Evolutionary conservation across 2,113 vertebrate genomes (phyloP), one percentile per base, ranked within the genome.

Genomic region (Indicator indicator): DNA sequence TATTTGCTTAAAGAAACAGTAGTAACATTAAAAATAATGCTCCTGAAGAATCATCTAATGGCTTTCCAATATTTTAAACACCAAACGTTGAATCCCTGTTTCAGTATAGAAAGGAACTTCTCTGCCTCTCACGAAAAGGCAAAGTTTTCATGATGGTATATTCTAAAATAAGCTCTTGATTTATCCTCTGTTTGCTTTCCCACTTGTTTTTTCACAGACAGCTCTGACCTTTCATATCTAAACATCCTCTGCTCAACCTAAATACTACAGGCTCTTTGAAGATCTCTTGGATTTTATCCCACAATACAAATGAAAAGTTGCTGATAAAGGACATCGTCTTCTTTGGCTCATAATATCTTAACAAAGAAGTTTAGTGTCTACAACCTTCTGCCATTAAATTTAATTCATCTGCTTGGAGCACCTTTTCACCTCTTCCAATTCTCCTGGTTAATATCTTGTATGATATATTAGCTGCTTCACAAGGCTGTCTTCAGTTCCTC

Each of bases 141-240:
- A 1, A 55, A 14, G 27, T 87, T 85, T 91, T 83, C 54, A 28
- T 0, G 5, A 16, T 16, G 24, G 18, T 11, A 70, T 18, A 36
- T 70, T 70, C 30, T 38, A 58, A 90, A 93, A 55, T 72, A 76
- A 38, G 76, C 20, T 83, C 62, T 86, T 72, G 59, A 82, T 90
- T 92, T 87, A 67, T 50, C 20, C 8, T 77, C 6, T 60, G 18
- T 73, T 89, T 93, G 59, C 75, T 71, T 91, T 77, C 38, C 84
- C 20, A 10, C 15, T 55, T 44, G 2, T 75, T 46, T 85, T 85
- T 73, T 89, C 52, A 24, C 17, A 79, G 18, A 38, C 60, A 85
- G 21, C 40, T 92, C 65, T 92, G 86, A 94, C 89, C 89, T 94
- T 97, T 91, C 60, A 15, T 82, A 55, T 60, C 15, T 62, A 90